phyloP scores from a whole-genome alignment of 2,113 vertebrate genomes.

The Catagonus wagneri region DNA sequence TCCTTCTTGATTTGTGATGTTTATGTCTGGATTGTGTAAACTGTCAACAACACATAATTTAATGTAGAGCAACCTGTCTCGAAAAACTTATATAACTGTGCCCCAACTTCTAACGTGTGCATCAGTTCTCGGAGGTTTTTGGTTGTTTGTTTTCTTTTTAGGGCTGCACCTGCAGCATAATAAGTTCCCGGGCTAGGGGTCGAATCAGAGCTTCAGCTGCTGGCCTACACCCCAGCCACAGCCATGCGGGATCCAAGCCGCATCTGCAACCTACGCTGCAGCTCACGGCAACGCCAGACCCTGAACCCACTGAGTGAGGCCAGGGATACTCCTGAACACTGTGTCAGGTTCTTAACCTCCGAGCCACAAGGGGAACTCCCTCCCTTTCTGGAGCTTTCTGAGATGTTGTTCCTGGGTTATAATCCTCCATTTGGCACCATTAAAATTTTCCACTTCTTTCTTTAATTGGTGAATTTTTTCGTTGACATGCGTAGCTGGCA shows the following conservation, averaged over 20 bases:
- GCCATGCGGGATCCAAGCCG: no score
- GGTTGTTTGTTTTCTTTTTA: neutral
- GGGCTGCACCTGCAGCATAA: no score
- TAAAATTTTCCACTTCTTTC: neutral
- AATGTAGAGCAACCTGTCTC: neutral
- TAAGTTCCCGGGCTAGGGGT: no score
- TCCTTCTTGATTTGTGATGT: neutral
- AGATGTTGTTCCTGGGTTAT: neutral
- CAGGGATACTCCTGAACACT: no score
- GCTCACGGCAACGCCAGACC: no score
- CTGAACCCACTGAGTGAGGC: no score
- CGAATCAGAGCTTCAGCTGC: no score
- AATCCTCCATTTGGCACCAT: neutral
- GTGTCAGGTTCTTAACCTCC: no score
- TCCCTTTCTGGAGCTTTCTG: neutral
- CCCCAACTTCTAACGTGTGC: neutral
- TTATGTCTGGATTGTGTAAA: neutral
- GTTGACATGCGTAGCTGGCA: neutral
- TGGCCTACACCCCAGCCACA: no score
- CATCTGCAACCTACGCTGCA: no score
- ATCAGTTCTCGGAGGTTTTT: neutral
- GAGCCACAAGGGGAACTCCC: no score
- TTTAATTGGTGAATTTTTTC: neutral
- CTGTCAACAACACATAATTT: neutral
- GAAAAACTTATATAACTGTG: neutral